Base-by-base conservation (phyloP, 2,888 invertebrate genomes). In the Cryptocephalus primarius region DNA sequence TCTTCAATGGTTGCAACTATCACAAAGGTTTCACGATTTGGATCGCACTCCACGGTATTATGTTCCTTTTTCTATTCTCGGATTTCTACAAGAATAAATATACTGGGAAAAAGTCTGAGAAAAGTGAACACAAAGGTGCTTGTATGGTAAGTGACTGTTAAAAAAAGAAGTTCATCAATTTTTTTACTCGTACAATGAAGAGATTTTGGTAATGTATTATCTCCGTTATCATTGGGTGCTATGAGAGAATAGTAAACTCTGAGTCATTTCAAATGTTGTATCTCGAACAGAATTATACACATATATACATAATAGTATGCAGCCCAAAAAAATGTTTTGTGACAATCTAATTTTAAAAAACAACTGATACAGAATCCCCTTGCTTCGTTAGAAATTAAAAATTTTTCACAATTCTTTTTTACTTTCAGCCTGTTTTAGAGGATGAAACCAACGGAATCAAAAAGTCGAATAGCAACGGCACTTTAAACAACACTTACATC, bases 1-100 rank as follows among this genome's bases (percentile, higher is more conserved):
- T 94, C 57, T 88, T 91, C 78, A 82, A 82, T 55, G 88, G 90
- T 51, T 95, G 95, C 72, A 82, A 89, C 67, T 95, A 94, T 73
- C 94, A 94, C 8, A 83, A 85, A 60, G 80, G 82, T 48, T 90
- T 91, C 73, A 89, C 90, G 78, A 79, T 88, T 65, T 95, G 92
- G 92, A 95, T 96, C 68, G 91, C 90, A 40, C 77, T 90, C 59
- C 95, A 95, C 72, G 95, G 94, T 48, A 78, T 94, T 61, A 78
- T 95, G 67, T 96, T 96, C 80, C 79, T 94, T 55, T 85, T 91
- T 72, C 79, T 96, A 58, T 96, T 95, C 78, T 88, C 87, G 36
- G 88, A 94, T 72, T 96, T 95, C 74, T 96, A 95, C 77, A 88
- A 88, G 73, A 76, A 81, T 59, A 84, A 83, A 63, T 90, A 90